Evolutionary conservation across 2,888 invertebrate genomes (phyloP).

Genomic region (Teleogryllus oceanicus): DNA sequence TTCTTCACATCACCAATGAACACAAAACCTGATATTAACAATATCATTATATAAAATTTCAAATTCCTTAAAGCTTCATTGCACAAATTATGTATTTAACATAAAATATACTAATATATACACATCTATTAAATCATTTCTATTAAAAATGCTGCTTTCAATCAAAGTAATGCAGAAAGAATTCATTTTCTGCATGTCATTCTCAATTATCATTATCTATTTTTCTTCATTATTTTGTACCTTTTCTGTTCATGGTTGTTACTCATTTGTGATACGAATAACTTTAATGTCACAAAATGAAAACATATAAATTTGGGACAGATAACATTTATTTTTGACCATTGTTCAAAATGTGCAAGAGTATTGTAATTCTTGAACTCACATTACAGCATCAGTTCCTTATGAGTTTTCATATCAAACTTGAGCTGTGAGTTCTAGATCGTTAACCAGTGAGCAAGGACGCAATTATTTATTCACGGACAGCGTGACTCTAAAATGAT

Average conservation of each 20-base stretch:
- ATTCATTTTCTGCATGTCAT: background rate
- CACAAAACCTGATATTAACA: background rate
- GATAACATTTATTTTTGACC: too few relatives aligned
- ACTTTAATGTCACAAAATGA: too few relatives aligned
- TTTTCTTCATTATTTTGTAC: too few relatives aligned
- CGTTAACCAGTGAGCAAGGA: background rate
- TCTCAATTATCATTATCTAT: too few relatives aligned
- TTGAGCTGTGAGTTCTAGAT: too few relatives aligned
- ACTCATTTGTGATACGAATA: too few relatives aligned
- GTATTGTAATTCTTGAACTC: too few relatives aligned
- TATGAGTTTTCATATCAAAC: too few relatives aligned
- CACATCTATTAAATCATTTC: background rate
- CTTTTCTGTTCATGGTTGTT: too few relatives aligned
- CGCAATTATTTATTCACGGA: background rate
- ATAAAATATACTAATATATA: background rate
- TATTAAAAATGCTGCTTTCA: background rate
- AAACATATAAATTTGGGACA: too few relatives aligned
- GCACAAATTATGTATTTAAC: background rate
- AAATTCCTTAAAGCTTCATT: constrained; percentile 4
- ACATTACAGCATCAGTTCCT: too few relatives aligned
- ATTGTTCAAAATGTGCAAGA: too few relatives aligned
- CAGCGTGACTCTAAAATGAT: background rate
- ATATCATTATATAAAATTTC: background rate
- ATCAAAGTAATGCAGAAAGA: background rate
- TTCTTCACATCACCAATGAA: background rate